Conservation (phyloP, 2,797 vertebrate genomes). For the Chelidonichthys spinosus region DNA sequence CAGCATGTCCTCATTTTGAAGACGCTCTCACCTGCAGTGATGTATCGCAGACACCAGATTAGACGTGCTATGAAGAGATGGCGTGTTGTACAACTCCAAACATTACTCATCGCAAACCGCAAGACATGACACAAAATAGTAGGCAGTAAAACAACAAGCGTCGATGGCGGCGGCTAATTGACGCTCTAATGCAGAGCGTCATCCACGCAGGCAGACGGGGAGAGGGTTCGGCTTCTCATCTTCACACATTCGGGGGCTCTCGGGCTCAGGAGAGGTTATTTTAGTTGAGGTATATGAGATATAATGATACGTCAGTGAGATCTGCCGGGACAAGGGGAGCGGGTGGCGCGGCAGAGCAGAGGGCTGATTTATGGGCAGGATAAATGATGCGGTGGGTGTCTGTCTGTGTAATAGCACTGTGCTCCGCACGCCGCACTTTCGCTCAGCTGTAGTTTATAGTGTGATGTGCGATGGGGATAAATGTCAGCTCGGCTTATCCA, state of each 20-base stretch:
- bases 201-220: slow-evolving; percentile 54
- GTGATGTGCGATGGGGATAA: slow-evolving; percentile 80
- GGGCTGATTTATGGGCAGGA: slow-evolving; percentile 82
- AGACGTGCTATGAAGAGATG: slow-evolving; percentile 54
- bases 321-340: slow-evolving; percentile 80
- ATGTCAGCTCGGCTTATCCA: slow-evolving; percentile 81
- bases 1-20: slow-evolving; percentile 65
- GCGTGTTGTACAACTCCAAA: slow-evolving; percentile 53
- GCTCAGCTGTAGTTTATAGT: slow-evolving; percentile 80
- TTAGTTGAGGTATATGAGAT: slow-evolving; percentile 78
- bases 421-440: slow-evolving; percentile 74
- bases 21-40: slow-evolving; percentile 64
- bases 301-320: slow-evolving; percentile 81
- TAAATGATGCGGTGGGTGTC: slow-evolving; percentile 83
- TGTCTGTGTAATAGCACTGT: slow-evolving; percentile 79
- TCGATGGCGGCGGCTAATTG: slow-evolving; percentile 68
- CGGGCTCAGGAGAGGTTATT: slow-evolving; percentile 76
- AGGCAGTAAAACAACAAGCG: slow-evolving; percentile 62
- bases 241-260: slow-evolving; percentile 65
- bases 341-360: slow-evolving; percentile 77
- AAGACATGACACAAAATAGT: slow-evolving; percentile 56
- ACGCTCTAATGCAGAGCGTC: slow-evolving; percentile 65
- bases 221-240: slow-evolving; percentile 60
- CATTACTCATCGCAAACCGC: slow-evolving; percentile 57
- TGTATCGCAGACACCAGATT: slow-evolving; percentile 57